phyloP scores from a whole-genome alignment of 53 echinoderm and acorn worm species.

The Echinarachnius parma region DNA sequence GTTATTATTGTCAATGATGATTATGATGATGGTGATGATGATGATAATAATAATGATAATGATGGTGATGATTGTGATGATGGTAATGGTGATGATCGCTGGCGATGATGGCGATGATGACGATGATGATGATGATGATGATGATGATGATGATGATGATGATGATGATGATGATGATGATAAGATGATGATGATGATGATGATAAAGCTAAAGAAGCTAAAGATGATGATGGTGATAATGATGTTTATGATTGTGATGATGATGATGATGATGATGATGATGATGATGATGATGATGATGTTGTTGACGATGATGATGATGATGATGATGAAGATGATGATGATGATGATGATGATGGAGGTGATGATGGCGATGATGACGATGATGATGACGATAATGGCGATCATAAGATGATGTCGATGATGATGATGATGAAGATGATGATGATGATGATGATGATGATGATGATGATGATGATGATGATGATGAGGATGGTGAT shows the following conservation, averaged over 20 bases:
- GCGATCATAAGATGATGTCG: no score
- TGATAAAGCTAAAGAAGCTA: no score
- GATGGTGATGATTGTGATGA: no score
- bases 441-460: background rate
- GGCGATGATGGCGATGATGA: slow-evolving; percentile 19
- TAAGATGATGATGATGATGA: no score
- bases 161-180: no score
- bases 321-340: slow-evolving; percentile 18
- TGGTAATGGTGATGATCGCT: background rate
- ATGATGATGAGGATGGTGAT: no score
- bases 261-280: no score
- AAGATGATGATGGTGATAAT: no score
- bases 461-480: background rate
- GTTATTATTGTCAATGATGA: no score
- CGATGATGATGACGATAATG: slow-evolving; percentile 1
- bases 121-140: slow-evolving; percentile 24
- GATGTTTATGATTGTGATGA: no score
- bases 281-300: slow-evolving; percentile 19
- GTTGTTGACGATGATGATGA: slow-evolving; percentile 21
- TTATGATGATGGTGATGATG: slow-evolving; percentile 2
- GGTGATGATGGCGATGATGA: background rate
- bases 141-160: slow-evolving; percentile 16
- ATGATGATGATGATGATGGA: slow-evolving; percentile 12
- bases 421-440: background rate
- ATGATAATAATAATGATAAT: slow-evolving; percentile 1